These are phyloP conservation scores for Octodonta nipae DNA, from an alignment of 2,888 invertebrate species.

Conservation along the genomic window DNA sequence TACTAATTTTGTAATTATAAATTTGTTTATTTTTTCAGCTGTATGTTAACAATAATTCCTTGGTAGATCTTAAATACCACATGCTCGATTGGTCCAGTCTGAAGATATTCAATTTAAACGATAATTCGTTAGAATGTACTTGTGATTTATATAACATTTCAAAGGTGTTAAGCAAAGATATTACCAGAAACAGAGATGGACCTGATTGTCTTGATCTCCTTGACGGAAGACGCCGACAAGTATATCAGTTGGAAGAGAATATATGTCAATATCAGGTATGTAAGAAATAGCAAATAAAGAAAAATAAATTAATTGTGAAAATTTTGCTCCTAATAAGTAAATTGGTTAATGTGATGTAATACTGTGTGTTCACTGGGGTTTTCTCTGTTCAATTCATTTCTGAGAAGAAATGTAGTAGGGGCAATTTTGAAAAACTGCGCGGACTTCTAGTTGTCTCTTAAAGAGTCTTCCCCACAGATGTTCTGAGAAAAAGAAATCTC, in stretches of 20 bases:
- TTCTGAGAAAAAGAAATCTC: too few species aligned
- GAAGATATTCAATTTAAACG: slow-evolving; percentile 42
- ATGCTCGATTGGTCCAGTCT: slow-evolving; percentile 44
- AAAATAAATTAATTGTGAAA: too few species aligned
- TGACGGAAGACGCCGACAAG: slow-evolving; percentile 11
- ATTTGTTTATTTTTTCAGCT: slow-evolving; percentile 34
- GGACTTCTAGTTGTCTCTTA: too few species aligned
- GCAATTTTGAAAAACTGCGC: too few species aligned
- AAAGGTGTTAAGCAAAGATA: slow-evolving; percentile 17
- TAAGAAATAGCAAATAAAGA: too few species aligned
- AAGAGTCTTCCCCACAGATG: too few species aligned
- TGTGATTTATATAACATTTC: slow-evolving; percentile 38
- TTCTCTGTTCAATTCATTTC: too few species aligned
- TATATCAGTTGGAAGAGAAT: slow-evolving; percentile 20
- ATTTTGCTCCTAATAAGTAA: too few species aligned
- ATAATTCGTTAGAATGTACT: slow-evolving; percentile 54
- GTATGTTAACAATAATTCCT: slow-evolving; percentile 48
- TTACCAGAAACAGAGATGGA: slow-evolving; percentile 21
- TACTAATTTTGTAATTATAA: background rate
- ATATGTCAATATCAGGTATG: too few species aligned
- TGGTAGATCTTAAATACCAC: slow-evolving; percentile 42
- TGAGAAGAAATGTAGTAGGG: too few species aligned
- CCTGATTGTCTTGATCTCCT: slow-evolving; percentile 26
- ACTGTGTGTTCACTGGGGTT: too few species aligned
- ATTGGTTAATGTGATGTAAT: too few species aligned